A percentile compares a stretch with the other conserved stretches of the same genome.
phyloP scores from a whole-genome alignment of 2,113 vertebrate species.

The Zosterops borbonicus region DNA sequence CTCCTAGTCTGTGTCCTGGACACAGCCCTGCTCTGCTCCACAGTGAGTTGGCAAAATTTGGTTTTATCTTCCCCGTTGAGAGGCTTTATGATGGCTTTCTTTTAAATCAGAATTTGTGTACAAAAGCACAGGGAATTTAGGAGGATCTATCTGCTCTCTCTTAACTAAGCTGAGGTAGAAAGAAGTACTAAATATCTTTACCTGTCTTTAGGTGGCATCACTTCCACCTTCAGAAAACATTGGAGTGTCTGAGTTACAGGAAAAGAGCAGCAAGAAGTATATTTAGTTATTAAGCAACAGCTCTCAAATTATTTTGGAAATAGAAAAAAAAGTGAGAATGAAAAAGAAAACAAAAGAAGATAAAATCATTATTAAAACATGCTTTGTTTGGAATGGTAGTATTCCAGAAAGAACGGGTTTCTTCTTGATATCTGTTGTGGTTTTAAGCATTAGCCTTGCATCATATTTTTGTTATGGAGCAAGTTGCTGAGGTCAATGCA shows the following conservation, averaged over 20 bases:
- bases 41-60: not conserved
- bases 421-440: not conserved
- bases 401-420: not conserved
- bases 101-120: not conserved
- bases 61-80: not conserved
- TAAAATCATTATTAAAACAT: not conserved
- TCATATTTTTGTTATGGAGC: accelerated
- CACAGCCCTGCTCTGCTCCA: not conserved
- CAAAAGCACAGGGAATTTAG: not conserved
- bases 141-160: not conserved
- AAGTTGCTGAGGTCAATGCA: not conserved
- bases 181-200: not conserved
- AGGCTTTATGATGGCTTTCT: not conserved
- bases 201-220: not conserved
- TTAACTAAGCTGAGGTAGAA: not conserved
- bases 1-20: not conserved
- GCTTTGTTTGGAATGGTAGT: not conserved
- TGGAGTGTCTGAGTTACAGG: not conserved
- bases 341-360: not conserved
- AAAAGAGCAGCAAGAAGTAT: not conserved
- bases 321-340: not conserved
- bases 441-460: not conserved
- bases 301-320: not conserved
- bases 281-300: not conserved
- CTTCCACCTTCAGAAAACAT: not conserved